Conservation (phyloP, 2,888 invertebrate genomes). For the Conops quadrifasciatus region DNA sequence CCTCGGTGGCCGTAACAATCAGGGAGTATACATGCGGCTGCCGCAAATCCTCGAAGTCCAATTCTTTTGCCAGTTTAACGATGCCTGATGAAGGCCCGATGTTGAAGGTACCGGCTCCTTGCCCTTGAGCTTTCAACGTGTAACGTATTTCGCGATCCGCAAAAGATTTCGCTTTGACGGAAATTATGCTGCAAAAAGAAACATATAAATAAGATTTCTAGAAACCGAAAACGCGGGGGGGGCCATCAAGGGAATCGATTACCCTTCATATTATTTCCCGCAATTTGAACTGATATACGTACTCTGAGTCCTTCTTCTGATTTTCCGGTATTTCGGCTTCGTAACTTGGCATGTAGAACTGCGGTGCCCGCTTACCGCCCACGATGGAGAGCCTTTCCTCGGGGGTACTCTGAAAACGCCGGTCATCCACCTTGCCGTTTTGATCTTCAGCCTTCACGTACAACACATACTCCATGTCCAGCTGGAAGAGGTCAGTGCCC, state of each 20-base stretch:
- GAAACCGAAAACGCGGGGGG: not conserved
- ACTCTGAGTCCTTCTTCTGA: conserved; percentile 97
- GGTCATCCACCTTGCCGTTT: conserved; percentile 91
- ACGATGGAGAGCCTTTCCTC: conserved; percentile 93
- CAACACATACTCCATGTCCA: conserved; percentile 95
- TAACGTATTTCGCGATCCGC: conserved; percentile 97
- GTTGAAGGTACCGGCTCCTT: conserved; percentile 94
- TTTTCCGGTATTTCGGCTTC: conserved; percentile 96
- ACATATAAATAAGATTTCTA: not conserved
- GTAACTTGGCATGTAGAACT: conserved; percentile 95
- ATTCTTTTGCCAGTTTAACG: conserved; percentile 92
- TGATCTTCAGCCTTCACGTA: conserved; percentile 96
- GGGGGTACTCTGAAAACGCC: conserved; percentile 87
- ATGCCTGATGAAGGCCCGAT: conserved; percentile 94
- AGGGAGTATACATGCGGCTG: conserved; percentile 94
- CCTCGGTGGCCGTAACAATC: conserved; percentile 93
- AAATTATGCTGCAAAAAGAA: conserved; percentile 80
- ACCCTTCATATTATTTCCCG: not conserved
- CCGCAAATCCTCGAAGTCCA: conserved; percentile 95
- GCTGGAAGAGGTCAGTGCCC: conserved; percentile 89
- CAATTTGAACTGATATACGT: too few species aligned
- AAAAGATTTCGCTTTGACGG: conserved; percentile 96
- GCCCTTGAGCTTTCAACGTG: conserved; percentile 91
- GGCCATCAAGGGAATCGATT: not conserved
- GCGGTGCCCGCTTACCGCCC: conserved; percentile 96